Conservation (phyloP, 2,113 vertebrate species). For the Odontophorus gujanensis region DNA sequence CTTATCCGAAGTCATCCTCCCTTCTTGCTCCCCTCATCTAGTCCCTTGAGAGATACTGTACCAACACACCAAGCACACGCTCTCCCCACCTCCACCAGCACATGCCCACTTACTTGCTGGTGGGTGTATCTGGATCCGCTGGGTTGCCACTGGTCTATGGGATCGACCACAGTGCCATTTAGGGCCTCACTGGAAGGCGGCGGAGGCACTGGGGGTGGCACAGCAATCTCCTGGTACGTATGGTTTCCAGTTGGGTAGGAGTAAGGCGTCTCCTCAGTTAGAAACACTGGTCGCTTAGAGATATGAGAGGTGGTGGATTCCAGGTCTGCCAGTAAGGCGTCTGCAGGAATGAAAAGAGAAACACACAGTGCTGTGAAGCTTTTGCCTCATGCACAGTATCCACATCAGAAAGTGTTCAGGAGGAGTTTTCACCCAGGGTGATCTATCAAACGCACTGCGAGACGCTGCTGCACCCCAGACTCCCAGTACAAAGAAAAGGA, state of each 20-base stretch:
- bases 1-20: neutral
- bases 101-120: slow-evolving; percentile 81
- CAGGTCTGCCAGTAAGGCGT: slow-evolving; percentile 94
- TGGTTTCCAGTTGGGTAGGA: slow-evolving; percentile 91
- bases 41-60: neutral
- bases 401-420: neutral
- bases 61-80: neutral
- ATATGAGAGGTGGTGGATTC: slow-evolving; percentile 98
- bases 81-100: rapidly evolving
- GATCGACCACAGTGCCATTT: slow-evolving; percentile 88
- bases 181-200: slow-evolving; percentile 90
- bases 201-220: slow-evolving; percentile 88
- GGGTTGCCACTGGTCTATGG: slow-evolving; percentile 81
- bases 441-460: neutral
- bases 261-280: slow-evolving; percentile 92
- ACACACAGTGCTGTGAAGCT: neutral
- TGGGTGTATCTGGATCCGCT: slow-evolving; percentile 77
- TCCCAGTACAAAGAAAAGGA: neutral
- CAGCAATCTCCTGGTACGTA: slow-evolving; percentile 87
- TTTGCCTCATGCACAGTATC: neutral
- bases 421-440: neutral
- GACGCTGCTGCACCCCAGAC: neutral
- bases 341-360: slow-evolving; percentile 61
- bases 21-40: neutral
- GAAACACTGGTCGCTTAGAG: slow-evolving; percentile 91